Conservation (phyloP, 30 jellyfish, hydroid and myxozoan genomes). For the Rhopilema esculentum region DNA sequence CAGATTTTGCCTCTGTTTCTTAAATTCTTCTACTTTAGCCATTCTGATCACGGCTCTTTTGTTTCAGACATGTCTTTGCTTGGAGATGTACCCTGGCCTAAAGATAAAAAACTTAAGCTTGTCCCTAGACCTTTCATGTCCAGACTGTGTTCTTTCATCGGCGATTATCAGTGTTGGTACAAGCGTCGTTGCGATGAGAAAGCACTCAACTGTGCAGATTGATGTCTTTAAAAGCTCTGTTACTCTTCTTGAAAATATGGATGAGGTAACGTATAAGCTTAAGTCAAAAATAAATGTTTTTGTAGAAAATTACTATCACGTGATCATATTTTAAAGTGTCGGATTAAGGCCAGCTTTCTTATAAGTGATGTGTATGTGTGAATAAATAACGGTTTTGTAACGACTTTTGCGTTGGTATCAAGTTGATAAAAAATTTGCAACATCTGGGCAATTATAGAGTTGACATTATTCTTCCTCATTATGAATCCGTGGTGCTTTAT, state of each 20-base stretch:
- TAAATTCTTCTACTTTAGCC: not conserved
- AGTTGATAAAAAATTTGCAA: too few relatives aligned
- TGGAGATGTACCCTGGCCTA: slow-evolving; percentile 65
- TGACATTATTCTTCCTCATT: too few relatives aligned
- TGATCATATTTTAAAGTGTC: too few relatives aligned
- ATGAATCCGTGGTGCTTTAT: too few relatives aligned
- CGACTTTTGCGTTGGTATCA: too few relatives aligned
- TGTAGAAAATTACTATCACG: too few relatives aligned
- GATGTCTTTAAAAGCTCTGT: slow-evolving; percentile 9
- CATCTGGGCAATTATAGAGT: too few relatives aligned
- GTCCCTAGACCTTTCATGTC: slow-evolving; percentile 55
- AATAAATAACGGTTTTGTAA: too few relatives aligned
- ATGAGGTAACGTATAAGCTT: slow-evolving; percentile 41
- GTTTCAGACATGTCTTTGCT: slow-evolving; percentile 55
- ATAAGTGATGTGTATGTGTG: too few relatives aligned
- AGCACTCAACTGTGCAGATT: slow-evolving; percentile 26
- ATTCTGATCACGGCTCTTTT: not conserved
- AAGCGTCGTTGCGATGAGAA: slow-evolving; percentile 55
- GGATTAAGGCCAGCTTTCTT: too few relatives aligned
- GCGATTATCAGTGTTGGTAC: slow-evolving; percentile 70
- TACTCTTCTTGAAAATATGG: slow-evolving; percentile 28
- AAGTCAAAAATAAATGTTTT: not conserved
- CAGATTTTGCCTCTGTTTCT: not conserved
- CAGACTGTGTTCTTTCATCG: slow-evolving; percentile 48
- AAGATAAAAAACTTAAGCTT: slow-evolving; percentile 29